Evolutionary conservation across 1,140 invertebrate species (phyloP).

Genomic region (Anastrepha ludens): DNA sequence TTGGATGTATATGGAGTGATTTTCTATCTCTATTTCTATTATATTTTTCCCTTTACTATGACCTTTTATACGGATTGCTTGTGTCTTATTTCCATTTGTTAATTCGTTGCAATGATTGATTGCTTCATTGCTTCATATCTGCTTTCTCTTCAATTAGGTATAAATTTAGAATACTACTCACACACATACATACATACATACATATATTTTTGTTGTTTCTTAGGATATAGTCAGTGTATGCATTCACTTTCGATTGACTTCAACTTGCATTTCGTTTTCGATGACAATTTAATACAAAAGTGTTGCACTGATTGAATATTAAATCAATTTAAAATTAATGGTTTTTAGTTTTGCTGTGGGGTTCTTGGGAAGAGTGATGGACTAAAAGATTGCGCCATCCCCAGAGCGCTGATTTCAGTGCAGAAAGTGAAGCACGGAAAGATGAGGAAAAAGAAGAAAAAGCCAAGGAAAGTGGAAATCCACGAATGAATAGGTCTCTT

Average conservation of each 20-base stretch:
- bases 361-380: too few species aligned
- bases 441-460: too few species aligned
- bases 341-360: too few species aligned
- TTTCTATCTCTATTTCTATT: too few species aligned
- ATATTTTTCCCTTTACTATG: background rate
- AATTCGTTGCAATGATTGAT: constrained; percentile 49
- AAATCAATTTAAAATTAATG: constrained; percentile 18
- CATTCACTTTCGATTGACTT: background rate
- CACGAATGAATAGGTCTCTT: too few species aligned
- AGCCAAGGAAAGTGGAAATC: too few species aligned
- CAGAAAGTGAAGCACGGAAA: too few species aligned
- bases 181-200: background rate
- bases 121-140: background rate
- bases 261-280: constrained; percentile 3
- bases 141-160: background rate
- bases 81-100: background rate
- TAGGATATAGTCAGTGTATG: background rate
- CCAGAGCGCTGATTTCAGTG: too few species aligned
- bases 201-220: too few species aligned
- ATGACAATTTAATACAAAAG: background rate
- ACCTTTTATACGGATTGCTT: background rate
- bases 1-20: background rate
- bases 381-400: too few species aligned
- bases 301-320: constrained; percentile 18
- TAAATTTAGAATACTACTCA: too few species aligned